phyloP scores from a whole-genome alignment of 2,888 invertebrate species.

The Allacma fusca region DNA sequence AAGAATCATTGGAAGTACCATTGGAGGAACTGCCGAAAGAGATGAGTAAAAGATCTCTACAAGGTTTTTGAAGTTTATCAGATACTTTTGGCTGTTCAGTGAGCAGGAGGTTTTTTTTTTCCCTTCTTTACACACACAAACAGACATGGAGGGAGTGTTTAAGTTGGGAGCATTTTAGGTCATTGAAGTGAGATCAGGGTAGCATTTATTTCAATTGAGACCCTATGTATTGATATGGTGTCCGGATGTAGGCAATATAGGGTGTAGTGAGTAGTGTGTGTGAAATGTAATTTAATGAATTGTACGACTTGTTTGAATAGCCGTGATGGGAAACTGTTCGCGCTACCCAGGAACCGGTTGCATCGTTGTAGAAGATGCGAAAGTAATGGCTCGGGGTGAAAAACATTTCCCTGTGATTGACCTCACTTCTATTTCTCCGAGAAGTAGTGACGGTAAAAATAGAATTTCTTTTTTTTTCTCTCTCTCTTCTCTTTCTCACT shows the following conservation, averaged over 20 bases:
- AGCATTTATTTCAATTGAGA: background rate
- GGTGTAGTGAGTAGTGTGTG: background rate
- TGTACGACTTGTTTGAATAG: slow-evolving; percentile 49
- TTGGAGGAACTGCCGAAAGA: background rate
- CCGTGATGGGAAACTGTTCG: slow-evolving; percentile 61
- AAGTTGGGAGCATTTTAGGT: slow-evolving; percentile 11
- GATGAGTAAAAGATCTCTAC: background rate
- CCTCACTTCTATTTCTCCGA: slow-evolving; percentile 67
- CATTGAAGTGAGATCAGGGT: background rate
- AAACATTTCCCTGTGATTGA: slow-evolving; percentile 76
- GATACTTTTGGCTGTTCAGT: no score
- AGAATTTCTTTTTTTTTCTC: slow-evolving; percentile 5
- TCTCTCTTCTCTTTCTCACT: background rate
- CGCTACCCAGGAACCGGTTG: slow-evolving; percentile 76
- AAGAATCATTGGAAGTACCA: slow-evolving; percentile 19
- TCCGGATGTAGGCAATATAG: slow-evolving; percentile 1
- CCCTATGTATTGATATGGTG: background rate
- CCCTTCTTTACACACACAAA: no score
- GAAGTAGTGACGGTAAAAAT: slow-evolving; percentile 74
- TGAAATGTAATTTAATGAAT: slow-evolving; percentile 36
- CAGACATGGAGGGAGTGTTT: slow-evolving; percentile 17
- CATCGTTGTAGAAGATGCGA: slow-evolving; percentile 87
- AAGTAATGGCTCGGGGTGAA: slow-evolving; percentile 87
- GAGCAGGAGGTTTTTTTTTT: no score
- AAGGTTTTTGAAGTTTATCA: background rate